Evolutionary conservation across 64 coral and sea anemone species (phyloP), one percentile per base, ranked within the genome.

Genomic region (Catalaphyllia jardinei): DNA sequence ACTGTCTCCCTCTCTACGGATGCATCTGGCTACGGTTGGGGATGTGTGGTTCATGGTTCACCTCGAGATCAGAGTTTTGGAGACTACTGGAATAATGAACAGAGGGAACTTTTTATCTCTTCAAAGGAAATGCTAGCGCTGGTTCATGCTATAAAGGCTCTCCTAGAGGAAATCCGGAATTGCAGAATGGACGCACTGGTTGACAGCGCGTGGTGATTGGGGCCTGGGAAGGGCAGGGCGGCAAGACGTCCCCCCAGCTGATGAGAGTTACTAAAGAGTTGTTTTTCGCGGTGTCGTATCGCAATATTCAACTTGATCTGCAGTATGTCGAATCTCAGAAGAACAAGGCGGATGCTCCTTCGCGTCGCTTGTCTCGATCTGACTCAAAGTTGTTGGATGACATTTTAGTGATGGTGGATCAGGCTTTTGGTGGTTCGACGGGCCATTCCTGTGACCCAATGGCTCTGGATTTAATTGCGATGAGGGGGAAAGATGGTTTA

Each of bases 51-150:
- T 28, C 78, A 80, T 8, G 29, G 12, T 72, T 5, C 61, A 3
- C 52, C 75, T 4, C 49, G 64, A 1, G 52, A 90, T 38, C 29
- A 9, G 19, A 24, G 4, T 2, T 60, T 75, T 82, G 33, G 62
- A 2, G 88, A 90, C 72, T 90, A 81, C 27, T 81, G 89, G 79
- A 29, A 22, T 17, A 7, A 2, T 0, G 75, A 80, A 4, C 3
- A 90, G 8, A 79, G 13, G 62, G 19, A 18, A 8, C 88, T 80
- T 19, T n/a, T 29, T 35, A 81, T 90, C 22, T 80, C 78, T 0
- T 25, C 78, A 35, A 82, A 90, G 79, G 78, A 83, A 24, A 83
- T 83, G 60, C 22, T 49, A 12, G 88, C 88, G n/a, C 24, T 90
- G 16, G 79, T 82, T 14, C 8, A 90, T 60, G 88, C 79, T 52